Evolutionary conservation across 1,140 invertebrate genomes (phyloP), one percentile per base, ranked within the genome.

Genomic region (Dendroctonus valens): DNA sequence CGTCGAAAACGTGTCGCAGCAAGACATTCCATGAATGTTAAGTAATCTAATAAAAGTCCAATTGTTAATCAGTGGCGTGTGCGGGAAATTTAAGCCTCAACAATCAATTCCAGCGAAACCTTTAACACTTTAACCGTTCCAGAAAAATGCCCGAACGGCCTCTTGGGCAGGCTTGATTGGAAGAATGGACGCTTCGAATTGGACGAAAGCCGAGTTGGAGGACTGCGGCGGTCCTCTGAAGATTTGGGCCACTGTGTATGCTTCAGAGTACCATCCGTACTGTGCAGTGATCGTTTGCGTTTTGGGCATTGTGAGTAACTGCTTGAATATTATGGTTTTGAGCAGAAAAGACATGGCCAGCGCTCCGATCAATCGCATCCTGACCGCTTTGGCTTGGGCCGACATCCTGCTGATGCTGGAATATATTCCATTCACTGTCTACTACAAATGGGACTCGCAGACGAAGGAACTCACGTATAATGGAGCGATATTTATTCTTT

Each of bases 391-490:
- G 40, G 93, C 93, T 0, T 86, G 91, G 0, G 88, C 90, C 5
- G 92, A 96, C 75, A 87, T 93, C 79, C 81, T 94, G 61, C 89
- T 94, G 7, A 95, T 95, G 92, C 74, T 91, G 37, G 91, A 93
- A 68, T 96, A 95, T 73, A 86, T 93, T 57, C 91, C 91, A 0
- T 96, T 91, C 75, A 86, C 89, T 0, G 81, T 88, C 49, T 91
- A 93, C 74, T 85, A 85, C 68, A 91, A 91, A 73, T 79, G 91
- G 58, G 81, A 87, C 44, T 76, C 85, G 5, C 81, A 83, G 0
- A 79, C 80, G 70, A 79, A 81, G 40, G 79, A 83, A 67, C 87
- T 85, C 71, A 83, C 87, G 7, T 90, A 87, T 74, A 77, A 79
- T 0, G 87, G 86, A 78, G 88, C 90, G 0, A 84, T 89, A 40